Percentiles rank a stretch among this genome's conserved stretches.
Conservation (phyloP, 2,888 invertebrate genomes). For the Machimus atricapillus region DNA sequence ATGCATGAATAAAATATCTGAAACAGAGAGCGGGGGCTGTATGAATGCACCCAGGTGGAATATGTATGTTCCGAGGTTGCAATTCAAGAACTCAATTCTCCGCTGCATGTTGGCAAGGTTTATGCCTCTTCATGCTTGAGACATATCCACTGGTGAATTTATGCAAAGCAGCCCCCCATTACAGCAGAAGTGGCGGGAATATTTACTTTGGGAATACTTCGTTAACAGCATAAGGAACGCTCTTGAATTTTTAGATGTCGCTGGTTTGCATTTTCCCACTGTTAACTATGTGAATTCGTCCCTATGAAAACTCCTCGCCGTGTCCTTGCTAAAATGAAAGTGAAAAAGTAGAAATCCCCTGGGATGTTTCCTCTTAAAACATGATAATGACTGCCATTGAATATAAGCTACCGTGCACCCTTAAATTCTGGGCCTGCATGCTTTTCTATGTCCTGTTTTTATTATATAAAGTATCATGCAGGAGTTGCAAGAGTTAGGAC, state of each 20-base stretch:
- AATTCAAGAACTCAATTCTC: conserved; percentile 7
- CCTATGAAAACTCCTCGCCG: neutral
- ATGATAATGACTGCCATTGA: neutral
- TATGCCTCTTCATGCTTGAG: conserved; percentile 2
- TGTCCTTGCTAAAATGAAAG: neutral
- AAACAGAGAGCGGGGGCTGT: neutral
- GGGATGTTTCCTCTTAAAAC: neutral
- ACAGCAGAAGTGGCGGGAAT: conserved; percentile 1
- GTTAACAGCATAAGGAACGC: neutral
- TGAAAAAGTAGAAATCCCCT: neutral
- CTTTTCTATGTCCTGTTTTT: neutral
- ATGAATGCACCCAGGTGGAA: conserved; percentile 2
- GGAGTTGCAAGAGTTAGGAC: neutral
- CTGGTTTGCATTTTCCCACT: neutral
- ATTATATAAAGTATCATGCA: neutral
- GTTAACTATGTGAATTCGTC: neutral
- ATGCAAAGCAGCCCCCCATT: conserved; percentile 19
- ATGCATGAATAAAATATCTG: conserved; percentile 23
- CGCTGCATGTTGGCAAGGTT: neutral
- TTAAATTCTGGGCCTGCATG: neutral
- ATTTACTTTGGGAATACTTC: conserved; percentile 12
- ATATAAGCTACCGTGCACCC: neutral
- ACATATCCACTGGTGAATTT: conserved; percentile 27
- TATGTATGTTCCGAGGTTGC: neutral
- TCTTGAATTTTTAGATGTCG: conserved; percentile 19